Conservation (phyloP, 2,888 invertebrate genomes). For the Zeuzera pyrina region DNA sequence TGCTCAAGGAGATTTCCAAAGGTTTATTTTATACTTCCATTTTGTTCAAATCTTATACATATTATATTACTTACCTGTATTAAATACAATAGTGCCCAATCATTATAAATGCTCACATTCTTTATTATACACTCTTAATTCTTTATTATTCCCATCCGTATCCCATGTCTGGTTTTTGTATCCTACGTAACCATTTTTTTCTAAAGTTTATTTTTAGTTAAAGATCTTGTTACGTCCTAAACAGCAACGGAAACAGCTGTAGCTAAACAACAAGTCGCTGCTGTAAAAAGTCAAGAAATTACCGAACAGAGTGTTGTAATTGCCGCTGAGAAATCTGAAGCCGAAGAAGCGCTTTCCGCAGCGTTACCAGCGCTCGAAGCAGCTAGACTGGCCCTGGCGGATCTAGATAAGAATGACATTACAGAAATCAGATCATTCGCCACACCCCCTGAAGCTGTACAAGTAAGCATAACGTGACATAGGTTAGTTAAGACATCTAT, state of each 20-base stretch:
- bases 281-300: conserved; percentile 85
- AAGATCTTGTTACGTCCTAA: too few species aligned
- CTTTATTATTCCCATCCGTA: too few species aligned
- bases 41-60: too few species aligned
- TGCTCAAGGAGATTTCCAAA: conserved; percentile 83
- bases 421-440: conserved; percentile 94
- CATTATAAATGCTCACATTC: too few species aligned
- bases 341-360: conserved; percentile 83
- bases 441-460: conserved; percentile 92
- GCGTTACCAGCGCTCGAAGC: conserved; percentile 90
- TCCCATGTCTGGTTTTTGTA: too few species aligned
- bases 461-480: conserved; percentile 48
- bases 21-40: conserved; percentile 35
- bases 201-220: too few species aligned
- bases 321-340: conserved; percentile 85
- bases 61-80: too few species aligned
- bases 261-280: conserved; percentile 85
- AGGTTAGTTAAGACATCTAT: too few species aligned
- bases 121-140: background rate
- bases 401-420: conserved; percentile 91
- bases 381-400: conserved; percentile 84
- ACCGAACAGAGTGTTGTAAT: conserved; percentile 87
- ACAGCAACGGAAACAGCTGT: conserved; percentile 79
- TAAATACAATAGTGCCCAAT: too few species aligned
- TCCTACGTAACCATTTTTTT: too few species aligned